Evolutionary conservation across 92 coral and sea anemone species (phyloP), one percentile per base, ranked within the genome.

Genomic region (Micromussa lordhowensis): DNA sequence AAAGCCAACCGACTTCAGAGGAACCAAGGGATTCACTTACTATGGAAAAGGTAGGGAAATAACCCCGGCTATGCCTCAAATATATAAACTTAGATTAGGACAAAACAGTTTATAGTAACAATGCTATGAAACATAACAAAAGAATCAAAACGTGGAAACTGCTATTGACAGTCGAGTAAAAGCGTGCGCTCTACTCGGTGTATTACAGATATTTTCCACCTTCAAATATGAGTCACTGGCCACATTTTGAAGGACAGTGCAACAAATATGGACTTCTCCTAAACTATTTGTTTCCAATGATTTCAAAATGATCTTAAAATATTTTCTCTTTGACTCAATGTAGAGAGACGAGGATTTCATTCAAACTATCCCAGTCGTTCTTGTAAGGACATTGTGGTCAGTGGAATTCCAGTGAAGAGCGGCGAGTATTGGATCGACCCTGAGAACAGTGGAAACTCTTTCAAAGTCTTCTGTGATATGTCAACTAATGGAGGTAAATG

Each of bases 341-440:
- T 3, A 75, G 79, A 34, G 40, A 44, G 40, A 34, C 40, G 53
- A 48, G 80, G 58, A 8, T 76, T 29, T 53, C 31, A 51, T 19
- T 28, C 82, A n/a, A 4, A 14, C 19, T 14, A 54, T 11, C 82
- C 86, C 8, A 90, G 75, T 7, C 55, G 61, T 5, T 90, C 93
- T 29, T 90, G 93, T 63, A 85, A 90, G 30, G 38, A 85, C 21
- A 85, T 90, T 14, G 32, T 24, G 48, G 87, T 58, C 66, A n/a
- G 49, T n/a, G 86, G 13, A 81, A 85, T 19, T 57, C 86, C 18
- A 7, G n/a, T 28, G 93, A 82, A 1, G 44, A 80, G 68, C 61
- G 92, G 92, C 12, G 92, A 90, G 63, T 85, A 90, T 73, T 90
- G 92, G 92, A 71, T 90, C 86, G 92, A 90, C 68, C 92, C 89